These are phyloP conservation scores for Sphenopsis melanotis DNA, from an alignment of 2,797 vertebrate genomes.

Conservation along the genomic window DNA sequence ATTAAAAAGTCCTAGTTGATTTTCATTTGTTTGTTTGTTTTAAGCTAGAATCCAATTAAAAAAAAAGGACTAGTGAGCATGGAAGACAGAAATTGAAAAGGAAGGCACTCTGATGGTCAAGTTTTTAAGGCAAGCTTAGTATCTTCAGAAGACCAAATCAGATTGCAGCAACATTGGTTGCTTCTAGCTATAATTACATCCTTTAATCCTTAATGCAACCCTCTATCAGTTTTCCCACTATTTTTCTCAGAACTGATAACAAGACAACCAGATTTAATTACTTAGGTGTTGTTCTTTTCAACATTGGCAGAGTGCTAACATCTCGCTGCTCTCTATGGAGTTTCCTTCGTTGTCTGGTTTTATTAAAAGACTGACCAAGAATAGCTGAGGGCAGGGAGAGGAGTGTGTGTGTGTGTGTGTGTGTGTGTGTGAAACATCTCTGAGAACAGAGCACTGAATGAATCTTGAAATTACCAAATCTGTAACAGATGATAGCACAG, in stretches of 20 bases:
- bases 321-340: not conserved
- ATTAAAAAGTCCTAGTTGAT: not conserved
- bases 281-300: not conserved
- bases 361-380: not conserved
- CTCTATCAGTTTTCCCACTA: not conserved
- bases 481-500: not conserved
- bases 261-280: not conserved
- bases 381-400: rapidly evolving
- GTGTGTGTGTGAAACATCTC: not conserved
- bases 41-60: not conserved
- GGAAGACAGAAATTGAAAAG: not conserved
- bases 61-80: not conserved
- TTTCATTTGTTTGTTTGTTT: not conserved
- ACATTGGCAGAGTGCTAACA: not conserved
- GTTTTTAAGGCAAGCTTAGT: not conserved
- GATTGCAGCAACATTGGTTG: not conserved
- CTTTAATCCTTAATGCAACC: not conserved
- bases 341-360: not conserved
- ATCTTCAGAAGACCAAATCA: not conserved
- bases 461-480: not conserved
- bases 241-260: not conserved
- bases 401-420: too few species aligned
- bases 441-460: not conserved
- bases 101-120: not conserved
- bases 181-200: not conserved